Evolutionary conservation across 2,113 vertebrate species (phyloP).

Genomic region (Tenebrosternarchus preto): DNA sequence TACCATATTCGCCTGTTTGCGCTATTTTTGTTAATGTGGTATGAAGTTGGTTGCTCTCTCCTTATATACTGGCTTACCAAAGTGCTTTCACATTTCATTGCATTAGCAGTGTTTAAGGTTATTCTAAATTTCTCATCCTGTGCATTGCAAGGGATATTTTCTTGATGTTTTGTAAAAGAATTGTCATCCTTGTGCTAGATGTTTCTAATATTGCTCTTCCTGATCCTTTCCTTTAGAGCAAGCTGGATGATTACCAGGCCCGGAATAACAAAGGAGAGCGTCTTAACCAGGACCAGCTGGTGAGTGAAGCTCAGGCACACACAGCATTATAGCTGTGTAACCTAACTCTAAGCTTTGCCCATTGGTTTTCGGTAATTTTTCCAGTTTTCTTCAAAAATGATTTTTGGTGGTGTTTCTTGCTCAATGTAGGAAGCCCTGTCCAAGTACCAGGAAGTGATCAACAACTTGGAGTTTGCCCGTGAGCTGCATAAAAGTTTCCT

Average conservation of each 20-base stretch:
- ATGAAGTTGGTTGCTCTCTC: too few species aligned
- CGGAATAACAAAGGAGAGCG: conserved; percentile 90
- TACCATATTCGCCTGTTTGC: too few species aligned
- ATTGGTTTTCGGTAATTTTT: background rate
- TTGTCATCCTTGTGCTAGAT: background rate
- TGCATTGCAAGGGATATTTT: too few species aligned
- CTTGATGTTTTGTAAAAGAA: background rate
- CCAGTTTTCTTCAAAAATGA: background rate
- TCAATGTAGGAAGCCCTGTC: conserved; percentile 87
- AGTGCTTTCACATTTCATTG: too few species aligned
- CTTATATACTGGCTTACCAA: too few species aligned
- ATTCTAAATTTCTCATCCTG: too few species aligned
- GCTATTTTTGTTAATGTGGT: too few species aligned
- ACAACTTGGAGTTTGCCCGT: conserved; percentile 95
- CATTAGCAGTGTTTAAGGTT: too few species aligned
- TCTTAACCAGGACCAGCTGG: conserved; percentile 96
- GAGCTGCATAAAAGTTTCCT: conserved; percentile 94
- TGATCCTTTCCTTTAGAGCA: conserved; percentile 74
- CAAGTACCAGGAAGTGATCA: conserved; percentile 91
- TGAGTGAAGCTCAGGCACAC: conserved; percentile 61
- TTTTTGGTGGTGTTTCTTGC: background rate
- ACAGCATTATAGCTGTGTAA: too few species aligned
- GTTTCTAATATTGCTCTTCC: background rate
- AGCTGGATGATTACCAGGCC: conserved; percentile 94
- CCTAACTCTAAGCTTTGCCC: background rate